Evolutionary conservation across 1,140 invertebrate species (phyloP).

Genomic region (Caenorhabditis remanei): DNA sequence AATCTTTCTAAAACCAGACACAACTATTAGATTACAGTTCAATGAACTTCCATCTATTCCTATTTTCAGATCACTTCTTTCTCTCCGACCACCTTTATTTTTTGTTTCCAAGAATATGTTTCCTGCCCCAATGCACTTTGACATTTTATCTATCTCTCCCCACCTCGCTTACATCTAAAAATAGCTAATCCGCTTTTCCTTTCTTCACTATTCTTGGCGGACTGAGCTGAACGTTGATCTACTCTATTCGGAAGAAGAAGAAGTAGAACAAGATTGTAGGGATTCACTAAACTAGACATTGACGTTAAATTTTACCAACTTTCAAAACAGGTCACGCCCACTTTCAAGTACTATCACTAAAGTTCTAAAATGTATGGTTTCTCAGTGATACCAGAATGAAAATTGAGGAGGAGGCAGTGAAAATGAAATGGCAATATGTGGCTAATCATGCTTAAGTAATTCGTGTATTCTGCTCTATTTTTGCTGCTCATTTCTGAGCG

Average conservation of each 20-base stretch:
- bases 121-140: conserved; percentile 34
- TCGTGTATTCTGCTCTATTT: conserved; percentile 52
- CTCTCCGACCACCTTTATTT: neutral
- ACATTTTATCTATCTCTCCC: conserved; percentile 12
- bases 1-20: conserved; percentile 1
- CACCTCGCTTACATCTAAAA: neutral
- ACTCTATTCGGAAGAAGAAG: neutral
- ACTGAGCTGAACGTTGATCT: conserved; percentile 50
- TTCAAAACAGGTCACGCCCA: conserved; percentile 8
- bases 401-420: neutral
- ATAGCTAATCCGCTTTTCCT: conserved; percentile 48
- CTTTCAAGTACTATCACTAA: neutral
- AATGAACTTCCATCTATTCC: neutral
- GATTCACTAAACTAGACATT: conserved; percentile 13
- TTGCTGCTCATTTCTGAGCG: conserved; percentile 6
- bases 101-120: neutral
- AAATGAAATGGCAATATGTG: neutral
- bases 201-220: neutral
- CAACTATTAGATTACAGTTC: neutral
- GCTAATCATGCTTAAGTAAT: conserved; percentile 30
- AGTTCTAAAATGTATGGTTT: neutral
- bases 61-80: conserved; percentile 23
- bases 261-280: neutral
- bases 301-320: neutral
- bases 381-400: neutral